Evolutionary conservation across 2,888 invertebrate species (phyloP), one percentile per base, ranked within the genome.

Genomic region (Melanostoma mellinum): DNA sequence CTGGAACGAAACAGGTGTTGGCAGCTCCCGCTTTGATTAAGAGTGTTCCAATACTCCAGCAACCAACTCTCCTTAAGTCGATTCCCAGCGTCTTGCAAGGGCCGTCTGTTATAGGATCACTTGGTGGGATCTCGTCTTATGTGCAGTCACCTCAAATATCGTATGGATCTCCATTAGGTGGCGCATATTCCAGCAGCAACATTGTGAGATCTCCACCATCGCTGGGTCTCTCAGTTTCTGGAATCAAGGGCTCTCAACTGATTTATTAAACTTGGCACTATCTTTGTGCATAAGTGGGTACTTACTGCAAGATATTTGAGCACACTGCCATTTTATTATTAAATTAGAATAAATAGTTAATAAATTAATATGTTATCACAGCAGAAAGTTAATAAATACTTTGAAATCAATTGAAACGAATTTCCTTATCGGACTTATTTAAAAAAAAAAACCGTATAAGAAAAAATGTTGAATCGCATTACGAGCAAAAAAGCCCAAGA

Each of bases 1-100:
- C 91, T 86, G 89, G 90, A 42, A 63, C 68, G 42, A 77, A 80
- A 38, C 80, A 80, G 6, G 69, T 80, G 6, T 35, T 69, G 8
- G 69, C 74, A 2, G 74, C 65, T 3, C 71, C 69, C 10, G 63
- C 77, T 55, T 32, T 67, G 6, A 75, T 75, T 10, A 67, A 52
- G n/a, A 58, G 58, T 40, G 60, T 68, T 6, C 75, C 75, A 9
- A 46, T 44, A 42, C 36, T 75, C 2, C 60, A 53, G 40, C 53
- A 65, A 42, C 68, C 76, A 30, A 69, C 60, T 40, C 53, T 76
- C 5, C 69, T 76, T 55, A 68, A 55, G 40, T 20, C 56, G 3
- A 10, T 68, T 40, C 75, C 75, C 8, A 68, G 42, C 30, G 55
- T 76, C n/a, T 5, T 68, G 2, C 75, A 68, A 20, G 60, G 30